phyloP scores from a whole-genome alignment of 2,113 vertebrate genomes.

The Amia ocellicauda region DNA sequence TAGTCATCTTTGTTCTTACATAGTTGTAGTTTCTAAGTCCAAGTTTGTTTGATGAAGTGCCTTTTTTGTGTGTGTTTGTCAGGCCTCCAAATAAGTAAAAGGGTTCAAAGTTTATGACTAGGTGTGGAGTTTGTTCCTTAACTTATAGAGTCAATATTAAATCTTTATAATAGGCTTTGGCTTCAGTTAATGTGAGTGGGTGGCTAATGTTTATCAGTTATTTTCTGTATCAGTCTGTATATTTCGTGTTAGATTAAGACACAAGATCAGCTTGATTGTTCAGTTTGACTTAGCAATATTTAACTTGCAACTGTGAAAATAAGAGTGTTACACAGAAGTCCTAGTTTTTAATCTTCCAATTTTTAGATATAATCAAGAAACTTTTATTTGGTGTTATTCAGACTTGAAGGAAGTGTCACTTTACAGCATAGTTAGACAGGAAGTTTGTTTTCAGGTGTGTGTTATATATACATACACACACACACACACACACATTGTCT shows the following conservation, averaged over 20 bases:
- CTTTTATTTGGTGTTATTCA: no score
- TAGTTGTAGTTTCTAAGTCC: no score
- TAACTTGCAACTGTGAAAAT: slow-evolving; percentile 24
- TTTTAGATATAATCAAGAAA: no score
- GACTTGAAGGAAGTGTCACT: no score
- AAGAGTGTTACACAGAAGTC: not conserved
- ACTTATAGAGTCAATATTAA: slow-evolving; percentile 13
- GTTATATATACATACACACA: no score
- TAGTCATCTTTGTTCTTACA: no score
- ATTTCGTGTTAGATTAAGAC: slow-evolving; percentile 46
- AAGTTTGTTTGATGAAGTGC: no score
- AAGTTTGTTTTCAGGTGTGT: no score
- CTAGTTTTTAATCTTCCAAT: no score
- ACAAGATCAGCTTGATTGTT: slow-evolving; percentile 35
- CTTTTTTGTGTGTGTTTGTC: no score
- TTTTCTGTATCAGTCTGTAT: slow-evolving; percentile 47
- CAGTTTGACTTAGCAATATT: slow-evolving; percentile 32
- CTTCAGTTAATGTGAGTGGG: slow-evolving; percentile 32
- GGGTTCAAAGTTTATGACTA: slow-evolving; percentile 34
- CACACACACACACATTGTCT: no score
- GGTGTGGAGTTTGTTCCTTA: slow-evolving; percentile 29
- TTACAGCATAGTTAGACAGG: no score
- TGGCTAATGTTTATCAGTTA: slow-evolving; percentile 40
- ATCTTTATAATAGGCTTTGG: slow-evolving; percentile 31
- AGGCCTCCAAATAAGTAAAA: slow-evolving; percentile 2